Evolutionary conservation across 1,140 invertebrate species (phyloP).

Genomic region (Calephelis nemesis): DNA sequence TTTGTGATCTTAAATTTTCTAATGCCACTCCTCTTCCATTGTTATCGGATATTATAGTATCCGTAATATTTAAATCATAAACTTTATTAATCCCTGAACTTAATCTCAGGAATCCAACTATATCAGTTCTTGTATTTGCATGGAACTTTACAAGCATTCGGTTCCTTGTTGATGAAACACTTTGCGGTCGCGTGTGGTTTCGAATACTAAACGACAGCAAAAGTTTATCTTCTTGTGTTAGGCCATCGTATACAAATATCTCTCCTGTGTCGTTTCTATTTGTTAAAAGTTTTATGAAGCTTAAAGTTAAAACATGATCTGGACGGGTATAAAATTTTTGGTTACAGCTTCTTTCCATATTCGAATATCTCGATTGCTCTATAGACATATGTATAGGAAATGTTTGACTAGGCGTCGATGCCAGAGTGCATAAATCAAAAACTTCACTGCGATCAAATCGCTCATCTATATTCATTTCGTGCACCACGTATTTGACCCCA

Average conservation of each 20-base stretch:
- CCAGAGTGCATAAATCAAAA: conserved; percentile 91
- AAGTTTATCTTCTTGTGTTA: conserved; percentile 83
- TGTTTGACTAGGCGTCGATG: conserved; percentile 89
- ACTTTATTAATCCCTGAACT: conserved; percentile 89
- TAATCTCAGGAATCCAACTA: conserved; percentile 87
- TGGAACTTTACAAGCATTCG: conserved; percentile 88
- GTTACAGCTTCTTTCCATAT: conserved; percentile 83
- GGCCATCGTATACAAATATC: conserved; percentile 89
- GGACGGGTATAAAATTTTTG: conserved; percentile 88
- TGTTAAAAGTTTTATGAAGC: conserved; percentile 89
- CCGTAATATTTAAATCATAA: conserved; percentile 92
- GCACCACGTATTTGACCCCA: conserved; percentile 90
- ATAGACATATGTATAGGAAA: conserved; percentile 89
- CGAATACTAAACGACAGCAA: conserved; percentile 84
- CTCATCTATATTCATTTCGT: conserved; percentile 87
- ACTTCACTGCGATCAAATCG: conserved; percentile 85
- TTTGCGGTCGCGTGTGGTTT: conserved; percentile 91
- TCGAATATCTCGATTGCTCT: conserved; percentile 86
- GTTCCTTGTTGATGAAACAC: conserved; percentile 88
- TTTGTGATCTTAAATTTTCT: conserved; percentile 89
- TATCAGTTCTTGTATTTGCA: conserved; percentile 84
- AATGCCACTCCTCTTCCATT: conserved; percentile 94
- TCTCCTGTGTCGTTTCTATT: conserved; percentile 86
- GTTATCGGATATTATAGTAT: conserved; percentile 92
- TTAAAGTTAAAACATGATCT: conserved; percentile 90